Conservation (phyloP, 2,797 vertebrate genomes). For the Acrossocheilus wenchowensis region DNA sequence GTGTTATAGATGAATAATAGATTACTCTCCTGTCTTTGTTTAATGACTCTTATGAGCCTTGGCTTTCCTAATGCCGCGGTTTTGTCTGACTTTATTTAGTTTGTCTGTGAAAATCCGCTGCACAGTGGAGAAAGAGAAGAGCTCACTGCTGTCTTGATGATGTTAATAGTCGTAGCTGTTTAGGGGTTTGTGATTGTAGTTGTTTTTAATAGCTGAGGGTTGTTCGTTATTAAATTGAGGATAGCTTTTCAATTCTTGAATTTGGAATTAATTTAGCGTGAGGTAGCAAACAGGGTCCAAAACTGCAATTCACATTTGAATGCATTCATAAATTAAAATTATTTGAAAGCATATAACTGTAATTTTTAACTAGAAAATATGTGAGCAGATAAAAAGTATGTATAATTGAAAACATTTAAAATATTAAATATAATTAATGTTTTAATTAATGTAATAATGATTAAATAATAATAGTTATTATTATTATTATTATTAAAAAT, state of each 20-base stretch:
- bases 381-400: not conserved
- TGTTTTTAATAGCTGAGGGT: not conserved
- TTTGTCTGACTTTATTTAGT: conserved; percentile 25
- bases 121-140: not conserved
- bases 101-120: not conserved
- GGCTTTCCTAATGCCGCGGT: not conserved
- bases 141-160: not conserved
- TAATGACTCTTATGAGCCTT: conserved; percentile 17
- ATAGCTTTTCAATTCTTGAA: not conserved
- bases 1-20: conserved; percentile 34
- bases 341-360: not conserved
- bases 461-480: too few species aligned
- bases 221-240: not conserved
- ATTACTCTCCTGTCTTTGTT: conserved; percentile 28
- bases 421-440: not conserved
- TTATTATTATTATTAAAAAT: too few species aligned
- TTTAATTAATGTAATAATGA: too few species aligned
- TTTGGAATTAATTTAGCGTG: not conserved
- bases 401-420: not conserved
- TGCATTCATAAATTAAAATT: not conserved
- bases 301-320: not conserved
- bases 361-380: not conserved
- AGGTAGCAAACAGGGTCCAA: not conserved
- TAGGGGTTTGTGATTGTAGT: not conserved
- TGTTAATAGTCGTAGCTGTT: not conserved